Evolutionary conservation across 2,888 invertebrate genomes (phyloP).

Genomic region (Pristionchus entomophagus): DNA sequence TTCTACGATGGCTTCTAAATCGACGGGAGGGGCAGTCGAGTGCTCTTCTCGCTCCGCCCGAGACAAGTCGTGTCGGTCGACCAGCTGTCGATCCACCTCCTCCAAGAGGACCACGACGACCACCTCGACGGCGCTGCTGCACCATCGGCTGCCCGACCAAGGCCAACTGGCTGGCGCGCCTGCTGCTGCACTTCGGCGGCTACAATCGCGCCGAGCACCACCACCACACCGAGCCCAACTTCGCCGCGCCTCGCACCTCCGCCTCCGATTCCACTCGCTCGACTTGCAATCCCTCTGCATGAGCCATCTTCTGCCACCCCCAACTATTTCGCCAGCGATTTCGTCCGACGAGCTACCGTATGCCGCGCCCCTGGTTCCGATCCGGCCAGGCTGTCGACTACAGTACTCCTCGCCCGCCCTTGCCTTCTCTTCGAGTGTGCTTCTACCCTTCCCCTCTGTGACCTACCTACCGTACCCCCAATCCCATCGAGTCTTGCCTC

Average conservation of each 20-base stretch:
- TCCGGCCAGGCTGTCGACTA: no score
- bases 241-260: not conserved
- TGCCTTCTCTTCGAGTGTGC: no score
- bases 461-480: no score
- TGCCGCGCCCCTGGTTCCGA: no score
- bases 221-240: constrained; percentile 6
- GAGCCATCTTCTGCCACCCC: no score
- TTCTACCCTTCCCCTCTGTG: no score
- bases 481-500: no score
- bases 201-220: constrained; percentile 6
- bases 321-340: no score
- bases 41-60: not conserved
- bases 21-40: not conserved
- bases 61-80: not conserved
- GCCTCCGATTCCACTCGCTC: no score
- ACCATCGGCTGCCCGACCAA: constrained; percentile 45
- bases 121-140: constrained; percentile 27
- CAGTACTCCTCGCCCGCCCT: no score
- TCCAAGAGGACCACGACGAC: not conserved
- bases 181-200: constrained; percentile 8
- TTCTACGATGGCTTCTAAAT: constrained; percentile 18
- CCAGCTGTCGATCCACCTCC: constrained; percentile 19
- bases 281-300: no score
- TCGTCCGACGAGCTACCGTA: no score
- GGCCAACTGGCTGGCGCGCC: constrained; percentile 45